Conservation (phyloP, 2,113 vertebrate genomes). For the Chloebia gouldiae region DNA sequence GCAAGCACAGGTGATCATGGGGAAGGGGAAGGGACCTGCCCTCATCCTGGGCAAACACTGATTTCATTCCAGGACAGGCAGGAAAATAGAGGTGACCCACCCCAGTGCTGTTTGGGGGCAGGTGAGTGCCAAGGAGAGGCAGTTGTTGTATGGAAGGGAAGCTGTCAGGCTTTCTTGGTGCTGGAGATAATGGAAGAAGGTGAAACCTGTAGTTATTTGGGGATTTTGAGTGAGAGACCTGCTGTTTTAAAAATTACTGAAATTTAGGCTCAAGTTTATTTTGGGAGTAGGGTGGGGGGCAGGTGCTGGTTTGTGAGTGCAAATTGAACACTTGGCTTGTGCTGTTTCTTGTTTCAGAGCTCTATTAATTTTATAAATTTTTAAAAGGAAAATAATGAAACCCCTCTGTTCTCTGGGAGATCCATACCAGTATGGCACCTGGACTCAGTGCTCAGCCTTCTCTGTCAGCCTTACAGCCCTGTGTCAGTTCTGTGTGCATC, state of each 20-base stretch:
- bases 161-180: neutral
- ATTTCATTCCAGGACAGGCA: neutral
- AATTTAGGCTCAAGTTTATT: neutral
- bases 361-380: neutral
- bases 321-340: neutral
- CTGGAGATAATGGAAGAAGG: neutral
- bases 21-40: neutral
- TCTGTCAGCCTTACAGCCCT: neutral
- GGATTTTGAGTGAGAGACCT: neutral
- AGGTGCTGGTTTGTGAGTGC: neutral
- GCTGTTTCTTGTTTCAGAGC: neutral
- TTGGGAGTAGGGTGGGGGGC: neutral
- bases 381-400: neutral
- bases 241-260: neutral
- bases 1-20: neutral
- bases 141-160: neutral
- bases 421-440: neutral
- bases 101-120: neutral
- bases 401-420: neutral
- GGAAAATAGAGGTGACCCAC: neutral
- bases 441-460: neutral
- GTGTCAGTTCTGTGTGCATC: neutral
- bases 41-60: neutral
- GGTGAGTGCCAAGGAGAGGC: neutral
- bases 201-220: neutral